Evolutionary conservation across 2,888 invertebrate species (phyloP).

Genomic region (Saturnia pavonia): DNA sequence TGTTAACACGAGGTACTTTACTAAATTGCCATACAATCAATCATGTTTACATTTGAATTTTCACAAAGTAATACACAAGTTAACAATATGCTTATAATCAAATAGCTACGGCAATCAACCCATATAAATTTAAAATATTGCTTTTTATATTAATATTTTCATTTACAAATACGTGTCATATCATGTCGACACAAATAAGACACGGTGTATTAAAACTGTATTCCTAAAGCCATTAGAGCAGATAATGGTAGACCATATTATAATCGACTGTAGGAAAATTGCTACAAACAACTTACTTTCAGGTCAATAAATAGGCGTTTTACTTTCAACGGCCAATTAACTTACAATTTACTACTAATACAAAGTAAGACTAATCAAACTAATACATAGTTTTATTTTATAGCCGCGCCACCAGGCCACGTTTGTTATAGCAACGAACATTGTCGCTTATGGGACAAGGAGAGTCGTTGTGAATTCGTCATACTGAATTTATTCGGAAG

Average conservation of each 20-base stretch:
- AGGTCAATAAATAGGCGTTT: constrained; percentile 44
- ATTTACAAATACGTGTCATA: constrained; percentile 25
- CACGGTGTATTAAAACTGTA: constrained; percentile 51
- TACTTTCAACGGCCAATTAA: constrained; percentile 44
- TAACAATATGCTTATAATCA: not conserved
- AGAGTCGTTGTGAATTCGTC: constrained; percentile 93
- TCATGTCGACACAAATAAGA: constrained; percentile 36
- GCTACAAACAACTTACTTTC: constrained; percentile 46
- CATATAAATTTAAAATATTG: not conserved
- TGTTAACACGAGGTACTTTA: not conserved
- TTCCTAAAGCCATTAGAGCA: constrained; percentile 56
- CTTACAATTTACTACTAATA: constrained; percentile 30
- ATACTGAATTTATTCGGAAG: constrained; percentile 94
- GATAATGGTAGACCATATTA: constrained; percentile 52
- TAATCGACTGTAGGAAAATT: constrained; percentile 59
- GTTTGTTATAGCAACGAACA: constrained; percentile 95
- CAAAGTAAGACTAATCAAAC: constrained; percentile 26
- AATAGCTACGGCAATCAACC: not conserved
- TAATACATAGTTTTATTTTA: constrained; percentile 34
- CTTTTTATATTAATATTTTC: not conserved
- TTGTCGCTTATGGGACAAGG: constrained; percentile 91
- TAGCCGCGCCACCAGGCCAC: constrained; percentile 92
- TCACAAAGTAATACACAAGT: not conserved
- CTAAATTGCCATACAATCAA: constrained; percentile 2
- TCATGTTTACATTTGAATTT: not conserved